These are phyloP conservation scores for Hololepta plana DNA, from an alignment of 2,888 invertebrate genomes.

Conservation along the genomic window DNA sequence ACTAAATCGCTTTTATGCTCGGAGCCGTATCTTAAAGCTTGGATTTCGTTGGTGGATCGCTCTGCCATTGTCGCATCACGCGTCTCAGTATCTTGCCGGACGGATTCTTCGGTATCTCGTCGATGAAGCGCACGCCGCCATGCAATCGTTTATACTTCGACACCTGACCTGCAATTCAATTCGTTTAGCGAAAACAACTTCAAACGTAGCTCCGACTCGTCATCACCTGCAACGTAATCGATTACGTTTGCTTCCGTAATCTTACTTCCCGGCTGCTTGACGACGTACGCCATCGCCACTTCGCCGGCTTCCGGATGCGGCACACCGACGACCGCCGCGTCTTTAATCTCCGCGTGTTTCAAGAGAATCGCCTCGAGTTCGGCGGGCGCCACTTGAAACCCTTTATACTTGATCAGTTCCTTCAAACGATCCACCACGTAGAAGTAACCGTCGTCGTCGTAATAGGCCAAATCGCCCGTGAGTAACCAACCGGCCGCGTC, in stretches of 20 bases:
- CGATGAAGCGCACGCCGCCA: slow-evolving; percentile 36
- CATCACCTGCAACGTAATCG: slow-evolving; percentile 28
- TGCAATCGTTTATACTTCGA: slow-evolving; percentile 54
- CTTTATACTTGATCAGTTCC: slow-evolving; percentile 83
- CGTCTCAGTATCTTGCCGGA: slow-evolving; percentile 31
- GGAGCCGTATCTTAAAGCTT: too few species aligned
- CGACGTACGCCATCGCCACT: slow-evolving; percentile 58
- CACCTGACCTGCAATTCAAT: slow-evolving; percentile 19
- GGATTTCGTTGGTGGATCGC: too few species aligned
- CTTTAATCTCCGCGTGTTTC: slow-evolving; percentile 48
- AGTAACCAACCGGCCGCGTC: slow-evolving; percentile 60
- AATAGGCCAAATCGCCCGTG: slow-evolving; percentile 71
- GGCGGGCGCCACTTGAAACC: slow-evolving; percentile 70
- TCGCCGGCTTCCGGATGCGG: slow-evolving; percentile 58
- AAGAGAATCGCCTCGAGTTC: slow-evolving; percentile 67
- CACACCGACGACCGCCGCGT: slow-evolving; percentile 65
- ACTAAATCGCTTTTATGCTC: too few species aligned
- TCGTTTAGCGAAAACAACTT: neutral
- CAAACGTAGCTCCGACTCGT: neutral
- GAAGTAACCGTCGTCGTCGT: slow-evolving; percentile 56
- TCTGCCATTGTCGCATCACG: too few species aligned
- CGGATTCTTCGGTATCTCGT: slow-evolving; percentile 29
- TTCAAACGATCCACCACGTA: slow-evolving; percentile 73
- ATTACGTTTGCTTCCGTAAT: slow-evolving; percentile 26
- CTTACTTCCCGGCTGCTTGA: slow-evolving; percentile 33